Percentiles rank a stretch among this genome's conserved stretches.
Conservation (phyloP, 2,888 invertebrate species). For the Meliscaeva auricollis region DNA sequence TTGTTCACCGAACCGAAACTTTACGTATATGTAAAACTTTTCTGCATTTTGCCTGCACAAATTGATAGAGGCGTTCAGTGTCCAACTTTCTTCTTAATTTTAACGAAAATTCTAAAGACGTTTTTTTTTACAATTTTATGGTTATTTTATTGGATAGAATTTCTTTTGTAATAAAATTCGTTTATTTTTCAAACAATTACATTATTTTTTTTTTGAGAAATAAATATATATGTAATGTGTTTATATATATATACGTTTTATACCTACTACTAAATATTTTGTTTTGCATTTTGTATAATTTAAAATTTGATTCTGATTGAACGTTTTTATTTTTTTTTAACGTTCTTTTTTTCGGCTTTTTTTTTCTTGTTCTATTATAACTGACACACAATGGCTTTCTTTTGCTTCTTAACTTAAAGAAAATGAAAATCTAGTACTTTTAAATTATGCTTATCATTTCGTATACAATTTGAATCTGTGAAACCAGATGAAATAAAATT, state of each 20-base stretch:
- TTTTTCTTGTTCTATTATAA: not conserved
- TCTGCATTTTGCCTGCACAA: too few species aligned
- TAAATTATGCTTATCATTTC: constrained; percentile 70
- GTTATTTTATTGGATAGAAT: constrained; percentile 76
- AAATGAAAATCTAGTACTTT: constrained; percentile 72
- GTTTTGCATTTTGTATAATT: constrained; percentile 69
- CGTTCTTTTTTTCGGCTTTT: constrained; percentile 20
- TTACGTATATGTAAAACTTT: too few species aligned
- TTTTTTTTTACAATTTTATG: constrained; percentile 64
- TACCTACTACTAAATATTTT: constrained; percentile 68
- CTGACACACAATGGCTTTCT: constrained; percentile 57
- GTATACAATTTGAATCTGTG: constrained; percentile 76
- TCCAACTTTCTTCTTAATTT: too few species aligned
- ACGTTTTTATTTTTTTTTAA: constrained; percentile 43
- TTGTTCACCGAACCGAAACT: too few species aligned
- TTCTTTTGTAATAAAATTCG: constrained; percentile 75
- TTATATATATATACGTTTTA: constrained; percentile 64
- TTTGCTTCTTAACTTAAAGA: constrained; percentile 53
- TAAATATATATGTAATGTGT: constrained; percentile 59
- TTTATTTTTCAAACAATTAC: constrained; percentile 75
- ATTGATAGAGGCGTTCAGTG: too few species aligned
- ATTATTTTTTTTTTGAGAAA: constrained; percentile 71
- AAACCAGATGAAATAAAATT: constrained; percentile 75
- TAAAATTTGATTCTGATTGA: constrained; percentile 67
- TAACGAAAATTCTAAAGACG: too few species aligned